Conservation (phyloP, 53 echinoderm and acorn worm genomes). For the Holothuria scabra region DNA sequence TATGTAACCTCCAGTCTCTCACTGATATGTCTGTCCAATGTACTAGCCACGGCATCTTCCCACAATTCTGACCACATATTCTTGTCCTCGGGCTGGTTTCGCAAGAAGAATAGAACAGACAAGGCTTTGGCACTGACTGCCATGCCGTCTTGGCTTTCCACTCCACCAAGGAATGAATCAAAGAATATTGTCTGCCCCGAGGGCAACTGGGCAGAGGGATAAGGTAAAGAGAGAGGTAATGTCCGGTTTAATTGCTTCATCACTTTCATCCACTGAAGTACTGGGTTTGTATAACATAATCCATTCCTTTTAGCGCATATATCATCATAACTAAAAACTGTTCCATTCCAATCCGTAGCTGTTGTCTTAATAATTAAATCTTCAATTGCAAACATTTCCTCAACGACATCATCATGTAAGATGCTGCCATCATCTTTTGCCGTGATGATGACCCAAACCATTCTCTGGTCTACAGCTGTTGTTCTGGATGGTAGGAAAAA, state of each 20-base stretch:
- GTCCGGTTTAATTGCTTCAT: neutral
- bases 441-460: conserved; percentile 65
- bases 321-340: conserved; percentile 25
- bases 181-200: conserved; percentile 51
- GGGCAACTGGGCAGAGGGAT: conserved; percentile 4
- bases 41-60: conserved; percentile 52
- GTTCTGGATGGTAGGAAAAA: conserved; percentile 54
- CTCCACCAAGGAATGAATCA: conserved; percentile 66
- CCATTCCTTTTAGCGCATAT: conserved; percentile 67
- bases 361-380: conserved; percentile 15
- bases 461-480: conserved; percentile 58
- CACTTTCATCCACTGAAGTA: conserved; percentile 45
- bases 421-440: conserved; percentile 68
- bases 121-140: conserved; percentile 50
- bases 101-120: conserved; percentile 46
- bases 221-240: neutral
- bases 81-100: conserved; percentile 26
- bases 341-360: conserved; percentile 15
- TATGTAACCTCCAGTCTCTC: conserved; percentile 4
- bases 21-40: conserved; percentile 37
- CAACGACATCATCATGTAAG: conserved; percentile 63
- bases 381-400: conserved; percentile 73
- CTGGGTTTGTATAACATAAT: conserved; percentile 63
- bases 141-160: conserved; percentile 22
- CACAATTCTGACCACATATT: conserved; percentile 60